Base-by-base conservation (phyloP, 2,113 vertebrate species). In the Puma concolor region DNA sequence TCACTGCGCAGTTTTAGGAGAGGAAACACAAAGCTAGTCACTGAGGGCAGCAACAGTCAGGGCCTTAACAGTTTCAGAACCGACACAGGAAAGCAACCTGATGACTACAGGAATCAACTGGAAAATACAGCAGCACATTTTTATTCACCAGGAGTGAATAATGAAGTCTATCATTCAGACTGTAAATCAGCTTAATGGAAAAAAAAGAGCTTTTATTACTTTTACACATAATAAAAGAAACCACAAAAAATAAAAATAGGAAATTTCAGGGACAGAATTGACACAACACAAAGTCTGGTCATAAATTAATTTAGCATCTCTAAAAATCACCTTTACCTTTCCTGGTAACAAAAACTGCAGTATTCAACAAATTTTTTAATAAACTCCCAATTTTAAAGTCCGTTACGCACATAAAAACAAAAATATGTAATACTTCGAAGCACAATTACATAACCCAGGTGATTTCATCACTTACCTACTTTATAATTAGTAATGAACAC, bases 261-360 rank as follows among this genome's bases (percentile, higher is more conserved):
- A 89, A 76, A 80, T 86, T 48, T 85, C 27, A 96, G 52, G 13
- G 84, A 89, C 1, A 86, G 57, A 89, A 94, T 96, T 63, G 38
- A 17, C 5, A 74, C 60, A 17, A 74, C 36, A 67, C 64, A 94
- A 84, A 93, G 96, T 94, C 41, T 90, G 17, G 57, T 33, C 23
- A 92, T 71, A 90, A 97, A 92, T 74, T 95, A 92, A 93, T n/a
- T 79, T 93, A 66, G 31, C 9, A 31, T 88, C 38, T 72, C 87
- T 94, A 80, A 82, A 93, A 79, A 81, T 80, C 67, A 72, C n/a
- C 60, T 91, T 82, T 71, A 96, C 2, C 11, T 92, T 95, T 96
- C 67, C 67, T 63, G 16, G 27, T 57, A 96, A 91, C 14, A 82
- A 95, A 97, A 88, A 38, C 15, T 81, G 76, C 21, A 84, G 8